Evolutionary conservation across 2,888 invertebrate species (phyloP), one percentile per base, ranked within the genome.

Genomic region (Dilophus febrilis): DNA sequence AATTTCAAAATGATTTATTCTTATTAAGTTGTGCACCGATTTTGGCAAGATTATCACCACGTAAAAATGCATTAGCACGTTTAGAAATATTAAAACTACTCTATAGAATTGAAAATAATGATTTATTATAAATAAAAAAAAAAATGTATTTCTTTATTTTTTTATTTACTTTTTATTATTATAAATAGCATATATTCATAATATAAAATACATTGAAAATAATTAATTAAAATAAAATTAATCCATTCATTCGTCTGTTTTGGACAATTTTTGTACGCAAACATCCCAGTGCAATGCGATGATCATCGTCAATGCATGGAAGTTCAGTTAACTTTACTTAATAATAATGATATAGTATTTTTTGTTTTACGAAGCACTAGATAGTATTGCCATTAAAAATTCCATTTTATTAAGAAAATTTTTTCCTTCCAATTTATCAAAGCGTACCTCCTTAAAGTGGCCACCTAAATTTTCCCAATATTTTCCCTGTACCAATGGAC

Each of bases 321-420:
- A n/a, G n/a, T n/a, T n/a, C n/a, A n/a, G n/a, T n/a, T n/a, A n/a
- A n/a, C n/a, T n/a, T n/a, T n/a, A n/a, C n/a, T n/a, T n/a, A n/a
- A n/a, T n/a, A n/a, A n/a, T n/a, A n/a, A n/a, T n/a, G n/a, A n/a
- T n/a, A n/a, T 22, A 6, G 8, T 22, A 6, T 22, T 22, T 22
- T 22, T 22, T 6, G 4, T 22, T 29, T 43, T 36, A 45, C 10
- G 54, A 50, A 26, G 54, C 57, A 43, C 58, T 59, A 26, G 61
- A 61, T 7, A 62, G 49, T 16, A 61, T 58, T 11, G 92, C 92
- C 91, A 94, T 91, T 5, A 94, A 71, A 50, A 91, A 70, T 65
- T 95, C 94, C 80, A 94, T 87, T 68, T 94, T 94, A 55, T 90
- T 91, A 6, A 92, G 68, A 58, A 95, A 92, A 64, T 92, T 94